These are phyloP conservation scores for Botia kubotai DNA, from an alignment of 2,797 vertebrate genomes.

Conservation along the genomic window DNA sequence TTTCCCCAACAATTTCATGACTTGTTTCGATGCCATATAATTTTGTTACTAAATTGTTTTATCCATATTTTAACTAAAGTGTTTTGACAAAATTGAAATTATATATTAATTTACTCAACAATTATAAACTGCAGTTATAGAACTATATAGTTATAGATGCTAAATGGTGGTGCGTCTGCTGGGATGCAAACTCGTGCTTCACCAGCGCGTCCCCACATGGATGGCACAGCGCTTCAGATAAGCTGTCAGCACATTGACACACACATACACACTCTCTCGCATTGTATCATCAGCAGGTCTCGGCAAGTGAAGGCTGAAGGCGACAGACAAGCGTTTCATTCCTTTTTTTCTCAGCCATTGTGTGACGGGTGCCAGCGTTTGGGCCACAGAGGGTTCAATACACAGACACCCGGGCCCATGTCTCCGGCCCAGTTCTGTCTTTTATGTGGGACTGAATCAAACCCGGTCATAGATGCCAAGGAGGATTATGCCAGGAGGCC, in stretches of 20 bases:
- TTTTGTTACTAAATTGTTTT: too few relatives aligned
- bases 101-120: too few relatives aligned
- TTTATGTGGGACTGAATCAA: constrained; percentile 58
- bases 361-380: constrained; percentile 37
- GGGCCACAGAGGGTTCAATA: constrained; percentile 50
- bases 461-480: constrained; percentile 58
- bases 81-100: too few relatives aligned
- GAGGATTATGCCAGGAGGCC: constrained; percentile 61
- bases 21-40: too few relatives aligned
- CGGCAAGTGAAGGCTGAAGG: constrained; percentile 48
- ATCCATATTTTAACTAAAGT: too few relatives aligned
- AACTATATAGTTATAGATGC: too few relatives aligned
- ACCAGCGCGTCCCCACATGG: constrained; percentile 32
- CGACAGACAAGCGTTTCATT: constrained; percentile 58
- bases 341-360: constrained; percentile 55
- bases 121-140: too few relatives aligned
- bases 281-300: constrained; percentile 40
- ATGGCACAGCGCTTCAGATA: constrained; percentile 35
- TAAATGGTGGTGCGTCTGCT: too few relatives aligned
- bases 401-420: constrained; percentile 44
- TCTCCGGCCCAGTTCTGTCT: constrained; percentile 49
- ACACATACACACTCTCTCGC: constrained; percentile 33
- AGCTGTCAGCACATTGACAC: constrained; percentile 38
- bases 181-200: constrained; percentile 11
- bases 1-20: too few relatives aligned